Conservation (phyloP, 2,888 invertebrate species). For the Cryptus viduatorius region DNA sequence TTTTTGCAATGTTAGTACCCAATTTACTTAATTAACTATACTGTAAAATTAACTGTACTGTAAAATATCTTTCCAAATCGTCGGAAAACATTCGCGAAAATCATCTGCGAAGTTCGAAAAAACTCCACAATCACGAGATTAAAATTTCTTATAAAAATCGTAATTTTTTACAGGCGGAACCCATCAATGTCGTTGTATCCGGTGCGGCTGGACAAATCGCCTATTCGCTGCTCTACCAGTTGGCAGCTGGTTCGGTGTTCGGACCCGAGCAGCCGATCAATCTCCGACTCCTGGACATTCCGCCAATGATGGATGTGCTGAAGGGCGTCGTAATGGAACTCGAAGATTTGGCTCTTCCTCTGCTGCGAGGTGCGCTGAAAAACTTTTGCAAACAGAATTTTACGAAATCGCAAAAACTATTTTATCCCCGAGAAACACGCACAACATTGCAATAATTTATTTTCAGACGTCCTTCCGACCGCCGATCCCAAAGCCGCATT, state of each 20-base stretch:
- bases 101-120: not conserved
- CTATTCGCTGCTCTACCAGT: conserved; percentile 97
- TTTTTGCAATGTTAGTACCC: no score
- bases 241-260: conserved; percentile 98
- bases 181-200: conserved; percentile 97
- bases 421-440: not conserved
- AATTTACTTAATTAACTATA: no score
- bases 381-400: not conserved
- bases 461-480: conserved; percentile 92
- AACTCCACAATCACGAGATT: no score
- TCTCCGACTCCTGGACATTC: conserved; percentile 97
- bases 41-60: no score
- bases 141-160: no score
- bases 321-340: conserved; percentile 99
- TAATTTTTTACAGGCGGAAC: conserved; percentile 87
- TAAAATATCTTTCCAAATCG: not conserved
- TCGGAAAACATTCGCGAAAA: not conserved
- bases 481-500: conserved; percentile 96
- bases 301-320: conserved; percentile 98
- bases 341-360: conserved; percentile 96
- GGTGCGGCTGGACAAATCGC: conserved; percentile 99
- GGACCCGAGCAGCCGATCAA: conserved; percentile 94
- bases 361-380: conserved; percentile 88
- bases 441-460: conserved; percentile 15
- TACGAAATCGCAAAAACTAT: not conserved